A percentile compares a stretch with the other conserved stretches of the same genome.
phyloP scores from a whole-genome alignment of 2,113 vertebrate species.

The Brienomyrus longianalis region DNA sequence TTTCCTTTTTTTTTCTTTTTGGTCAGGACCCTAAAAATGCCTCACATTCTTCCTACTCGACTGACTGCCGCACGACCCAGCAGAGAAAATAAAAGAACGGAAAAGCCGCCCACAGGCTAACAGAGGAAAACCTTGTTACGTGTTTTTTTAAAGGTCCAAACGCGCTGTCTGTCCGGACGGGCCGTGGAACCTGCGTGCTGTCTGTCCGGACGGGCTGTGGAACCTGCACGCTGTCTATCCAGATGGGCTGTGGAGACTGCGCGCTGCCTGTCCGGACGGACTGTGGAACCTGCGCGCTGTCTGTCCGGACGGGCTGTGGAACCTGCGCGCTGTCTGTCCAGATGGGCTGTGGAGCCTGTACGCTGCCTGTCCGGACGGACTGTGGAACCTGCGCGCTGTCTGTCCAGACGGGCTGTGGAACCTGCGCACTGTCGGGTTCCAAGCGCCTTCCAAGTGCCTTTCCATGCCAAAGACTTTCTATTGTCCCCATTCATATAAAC shows the following conservation, averaged over 20 bases:
- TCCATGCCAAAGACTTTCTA: neutral
- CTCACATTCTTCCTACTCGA: constrained; percentile 59
- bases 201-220: neutral
- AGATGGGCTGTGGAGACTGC: neutral
- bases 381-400: neutral
- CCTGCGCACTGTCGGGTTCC: neutral
- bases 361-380: neutral
- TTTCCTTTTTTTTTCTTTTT: constrained; percentile 25
- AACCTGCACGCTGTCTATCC: neutral
- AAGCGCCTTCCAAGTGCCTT: neutral
- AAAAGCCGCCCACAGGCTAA: constrained; percentile 5
- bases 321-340: neutral
- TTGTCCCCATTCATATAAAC: neutral
- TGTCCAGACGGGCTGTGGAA: neutral
- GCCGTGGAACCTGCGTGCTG: too few species aligned
- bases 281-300: neutral
- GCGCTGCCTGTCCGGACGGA: neutral
- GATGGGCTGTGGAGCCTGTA: too few species aligned
- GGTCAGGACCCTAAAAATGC: constrained; percentile 55
- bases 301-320: neutral
- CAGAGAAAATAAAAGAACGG: constrained; percentile 57
- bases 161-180: neutral
- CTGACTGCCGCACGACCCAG: constrained; percentile 50
- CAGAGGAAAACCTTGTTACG: neutral
- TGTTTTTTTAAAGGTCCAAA: neutral